Percentiles rank a stretch among this genome's conserved stretches.
These are phyloP conservation scores for Proterorhinus semilunaris DNA, from an alignment of 2,113 vertebrate genomes.

Conservation along the genomic window DNA sequence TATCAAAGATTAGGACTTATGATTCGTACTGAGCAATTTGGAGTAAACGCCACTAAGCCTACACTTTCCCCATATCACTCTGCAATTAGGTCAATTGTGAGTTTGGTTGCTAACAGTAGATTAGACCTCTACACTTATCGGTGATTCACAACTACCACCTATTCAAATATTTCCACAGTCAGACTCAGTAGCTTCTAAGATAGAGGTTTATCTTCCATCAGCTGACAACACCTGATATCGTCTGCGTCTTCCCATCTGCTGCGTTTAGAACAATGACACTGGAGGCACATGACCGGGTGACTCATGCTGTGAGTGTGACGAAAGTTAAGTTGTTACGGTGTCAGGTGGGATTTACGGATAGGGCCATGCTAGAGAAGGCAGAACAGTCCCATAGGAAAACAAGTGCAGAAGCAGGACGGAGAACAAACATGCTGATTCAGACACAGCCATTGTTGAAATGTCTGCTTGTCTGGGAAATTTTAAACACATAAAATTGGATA, in stretches of 20 bases:
- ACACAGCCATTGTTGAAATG: background rate
- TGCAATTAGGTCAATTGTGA: background rate
- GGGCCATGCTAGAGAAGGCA: background rate
- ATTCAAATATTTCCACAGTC: background rate
- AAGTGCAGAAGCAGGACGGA: background rate
- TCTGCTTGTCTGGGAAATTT: background rate
- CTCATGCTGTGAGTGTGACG: background rate
- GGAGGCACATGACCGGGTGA: background rate
- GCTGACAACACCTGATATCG: conserved; percentile 2
- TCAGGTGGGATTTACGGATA: background rate
- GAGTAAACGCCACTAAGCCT: no score
- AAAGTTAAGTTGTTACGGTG: background rate
- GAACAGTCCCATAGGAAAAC: background rate
- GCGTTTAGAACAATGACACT: background rate
- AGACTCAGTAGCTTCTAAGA: background rate
- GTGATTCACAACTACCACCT: background rate
- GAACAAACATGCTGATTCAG: background rate
- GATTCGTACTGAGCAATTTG: no score
- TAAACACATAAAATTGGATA: no score
- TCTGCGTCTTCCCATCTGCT: background rate
- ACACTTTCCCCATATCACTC: no score
- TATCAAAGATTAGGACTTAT: no score
- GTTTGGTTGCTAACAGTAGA: background rate
- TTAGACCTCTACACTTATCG: background rate
- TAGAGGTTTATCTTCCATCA: background rate